phyloP scores from a whole-genome alignment of 2,113 vertebrate genomes.

The Pipra filicauda region DNA sequence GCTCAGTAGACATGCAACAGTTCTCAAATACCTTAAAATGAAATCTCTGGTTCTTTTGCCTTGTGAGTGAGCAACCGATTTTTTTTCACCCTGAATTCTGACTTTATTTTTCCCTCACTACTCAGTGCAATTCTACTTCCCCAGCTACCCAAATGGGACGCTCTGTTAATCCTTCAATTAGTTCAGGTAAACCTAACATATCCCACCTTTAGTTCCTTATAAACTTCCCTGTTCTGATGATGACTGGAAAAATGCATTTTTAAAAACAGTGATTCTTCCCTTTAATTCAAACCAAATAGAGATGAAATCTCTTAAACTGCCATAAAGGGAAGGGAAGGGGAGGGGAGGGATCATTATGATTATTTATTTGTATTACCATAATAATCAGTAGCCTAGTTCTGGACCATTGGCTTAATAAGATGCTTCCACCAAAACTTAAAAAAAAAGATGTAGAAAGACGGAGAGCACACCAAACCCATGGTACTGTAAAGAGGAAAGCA shows the following conservation, averaged over 20 bases:
- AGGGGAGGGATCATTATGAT: neutral
- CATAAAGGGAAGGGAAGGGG: neutral
- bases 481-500: neutral
- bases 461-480: neutral
- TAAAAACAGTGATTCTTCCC: neutral
- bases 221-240: neutral
- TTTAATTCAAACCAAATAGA: neutral
- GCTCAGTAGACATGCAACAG: neutral
- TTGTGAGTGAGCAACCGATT: rapidly evolving
- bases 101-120: neutral
- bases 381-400: neutral
- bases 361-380: neutral
- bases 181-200: neutral
- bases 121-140: neutral
- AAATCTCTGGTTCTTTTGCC: neutral
- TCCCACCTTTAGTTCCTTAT: neutral
- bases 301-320: neutral
- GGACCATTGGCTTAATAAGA: neutral
- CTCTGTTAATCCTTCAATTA: neutral
- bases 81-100: neutral
- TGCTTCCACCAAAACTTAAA: neutral
- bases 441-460: neutral
- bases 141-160: neutral
- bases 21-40: neutral
- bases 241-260: neutral